A percentile compares a stretch with the other conserved stretches of the same genome.
Conservation (phyloP, 2,888 invertebrate species). For the Elmis aenea region DNA sequence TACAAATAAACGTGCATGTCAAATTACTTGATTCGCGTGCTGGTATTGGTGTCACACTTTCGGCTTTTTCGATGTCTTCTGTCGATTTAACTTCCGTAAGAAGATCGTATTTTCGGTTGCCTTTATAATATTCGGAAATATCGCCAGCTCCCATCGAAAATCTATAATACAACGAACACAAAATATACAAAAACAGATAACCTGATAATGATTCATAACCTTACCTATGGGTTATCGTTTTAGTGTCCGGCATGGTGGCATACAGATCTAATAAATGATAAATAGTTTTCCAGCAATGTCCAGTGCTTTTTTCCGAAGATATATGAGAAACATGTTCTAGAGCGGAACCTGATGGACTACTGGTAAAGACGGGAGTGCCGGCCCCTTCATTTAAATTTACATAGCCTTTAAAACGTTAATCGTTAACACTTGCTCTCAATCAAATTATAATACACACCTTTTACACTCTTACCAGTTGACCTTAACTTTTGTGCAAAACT, state of each 20-base stretch:
- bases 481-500: constrained; percentile 84
- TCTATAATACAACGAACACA: constrained; percentile 36
- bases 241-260: constrained; percentile 91
- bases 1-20: too few species aligned
- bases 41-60: constrained; percentile 39
- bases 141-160: constrained; percentile 65
- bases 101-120: constrained; percentile 54
- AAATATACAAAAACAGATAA: constrained; percentile 3
- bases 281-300: constrained; percentile 89
- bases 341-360: constrained; percentile 58
- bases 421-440: too few species aligned
- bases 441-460: constrained; percentile 48
- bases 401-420: too few species aligned
- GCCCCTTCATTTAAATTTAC: constrained; percentile 75
- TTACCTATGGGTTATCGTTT: constrained; percentile 75
- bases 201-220: too few species aligned
- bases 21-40: constrained; percentile 33
- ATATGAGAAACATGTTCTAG: constrained; percentile 49
- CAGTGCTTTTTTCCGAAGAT: constrained; percentile 49
- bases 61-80: constrained; percentile 53
- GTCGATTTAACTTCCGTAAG: constrained; percentile 53
- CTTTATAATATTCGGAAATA: constrained; percentile 64
- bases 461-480: constrained; percentile 79
- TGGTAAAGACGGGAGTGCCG: constrained; percentile 63
- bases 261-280: constrained; percentile 89